phyloP scores from a whole-genome alignment of 2,888 invertebrate species.

The Amaurobius ferox region DNA sequence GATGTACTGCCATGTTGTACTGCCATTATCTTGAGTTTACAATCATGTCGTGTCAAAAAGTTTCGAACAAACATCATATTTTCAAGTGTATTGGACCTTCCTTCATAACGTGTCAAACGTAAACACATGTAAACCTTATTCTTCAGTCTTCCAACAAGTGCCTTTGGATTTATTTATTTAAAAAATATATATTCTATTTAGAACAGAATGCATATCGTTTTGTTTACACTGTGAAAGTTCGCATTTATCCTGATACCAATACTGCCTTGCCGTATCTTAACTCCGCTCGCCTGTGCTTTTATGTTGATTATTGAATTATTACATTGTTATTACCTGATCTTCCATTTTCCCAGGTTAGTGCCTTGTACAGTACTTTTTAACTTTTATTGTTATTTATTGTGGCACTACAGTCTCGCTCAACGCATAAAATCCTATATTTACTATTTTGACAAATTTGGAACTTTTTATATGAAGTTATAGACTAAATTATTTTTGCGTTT shows the following conservation, averaged over 20 bases:
- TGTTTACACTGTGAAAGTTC: background rate
- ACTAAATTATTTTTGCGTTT: too few relatives aligned
- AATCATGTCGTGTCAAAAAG: background rate
- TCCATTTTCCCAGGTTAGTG: background rate
- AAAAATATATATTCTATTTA: background rate
- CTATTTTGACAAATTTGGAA: too few relatives aligned
- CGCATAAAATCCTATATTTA: too few relatives aligned
- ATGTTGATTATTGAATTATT: background rate
- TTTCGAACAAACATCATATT: background rate
- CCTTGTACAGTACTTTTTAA: background rate
- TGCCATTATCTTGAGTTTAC: background rate
- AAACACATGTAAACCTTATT: background rate
- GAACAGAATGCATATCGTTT: background rate
- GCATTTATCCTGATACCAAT: background rate
- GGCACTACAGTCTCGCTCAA: too few relatives aligned
- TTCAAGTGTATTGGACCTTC: conserved; percentile 16
- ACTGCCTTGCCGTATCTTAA: background rate
- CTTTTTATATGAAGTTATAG: too few relatives aligned
- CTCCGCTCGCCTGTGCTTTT: background rate
- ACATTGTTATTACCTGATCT: background rate
- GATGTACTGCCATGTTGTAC: background rate
- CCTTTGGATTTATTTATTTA: background rate
- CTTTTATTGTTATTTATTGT: too few relatives aligned
- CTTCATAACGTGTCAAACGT: background rate
- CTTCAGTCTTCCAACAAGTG: background rate